Percentiles rank a stretch among this genome's conserved stretches.
Evolutionary conservation across 1,140 invertebrate genomes (phyloP).

Genomic region (Microplitis demolitor): DNA sequence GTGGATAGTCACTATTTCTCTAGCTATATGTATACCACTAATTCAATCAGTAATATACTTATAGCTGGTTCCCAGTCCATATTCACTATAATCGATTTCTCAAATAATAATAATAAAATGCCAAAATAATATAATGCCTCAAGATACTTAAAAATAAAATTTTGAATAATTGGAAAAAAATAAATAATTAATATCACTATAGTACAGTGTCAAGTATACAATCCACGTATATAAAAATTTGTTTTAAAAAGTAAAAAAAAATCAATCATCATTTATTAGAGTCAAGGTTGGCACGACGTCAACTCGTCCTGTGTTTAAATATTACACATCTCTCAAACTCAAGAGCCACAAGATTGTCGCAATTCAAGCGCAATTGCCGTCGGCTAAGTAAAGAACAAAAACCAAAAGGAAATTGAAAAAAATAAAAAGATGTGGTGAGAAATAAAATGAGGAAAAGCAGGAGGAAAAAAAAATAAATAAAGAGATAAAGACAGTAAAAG

Average conservation of each 20-base stretch:
- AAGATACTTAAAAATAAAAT: too few relatives aligned
- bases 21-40: too few relatives aligned
- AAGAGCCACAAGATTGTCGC: conserved; percentile 1
- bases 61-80: too few relatives aligned
- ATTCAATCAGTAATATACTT: too few relatives aligned
- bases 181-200: too few relatives aligned
- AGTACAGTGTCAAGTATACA: too few relatives aligned
- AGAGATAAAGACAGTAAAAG: neutral
- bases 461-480: neutral
- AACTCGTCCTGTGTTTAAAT: neutral
- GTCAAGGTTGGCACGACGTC: neutral
- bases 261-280: neutral
- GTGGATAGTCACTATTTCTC: too few relatives aligned
- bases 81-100: too few relatives aligned
- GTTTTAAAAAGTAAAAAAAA: too few relatives aligned
- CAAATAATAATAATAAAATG: too few relatives aligned
- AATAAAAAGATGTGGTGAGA: neutral
- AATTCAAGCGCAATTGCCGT: conserved; percentile 3
- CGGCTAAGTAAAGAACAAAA: conserved; percentile 13
- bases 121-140: too few relatives aligned
- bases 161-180: neutral
- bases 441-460: conserved; percentile 11
- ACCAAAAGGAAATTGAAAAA: conserved; percentile 4
- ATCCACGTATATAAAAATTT: neutral
- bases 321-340: neutral